A percentile compares a stretch with the other conserved stretches of the same genome.
These are phyloP conservation scores for Pardosa pseudoannulata DNA, from an alignment of 2,888 invertebrate genomes.

Conservation along the genomic window DNA sequence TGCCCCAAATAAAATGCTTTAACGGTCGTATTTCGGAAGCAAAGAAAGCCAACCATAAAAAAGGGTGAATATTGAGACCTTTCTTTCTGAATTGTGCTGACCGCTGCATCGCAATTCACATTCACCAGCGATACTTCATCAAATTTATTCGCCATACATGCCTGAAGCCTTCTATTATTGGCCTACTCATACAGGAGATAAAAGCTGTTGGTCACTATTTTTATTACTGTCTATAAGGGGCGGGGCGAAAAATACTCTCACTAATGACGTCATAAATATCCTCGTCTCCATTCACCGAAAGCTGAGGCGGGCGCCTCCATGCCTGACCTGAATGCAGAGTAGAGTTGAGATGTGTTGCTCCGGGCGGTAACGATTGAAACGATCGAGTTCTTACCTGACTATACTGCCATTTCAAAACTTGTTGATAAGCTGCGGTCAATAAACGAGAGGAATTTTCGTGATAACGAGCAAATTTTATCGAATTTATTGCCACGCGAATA, in stretches of 20 bases:
- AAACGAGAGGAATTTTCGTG: no score
- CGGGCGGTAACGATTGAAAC: conserved; percentile 45
- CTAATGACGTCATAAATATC: conserved; percentile 70
- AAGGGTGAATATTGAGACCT: no score
- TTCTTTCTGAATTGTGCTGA: conserved; percentile 36
- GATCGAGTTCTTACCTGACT: conserved; percentile 33
- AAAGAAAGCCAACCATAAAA: no score
- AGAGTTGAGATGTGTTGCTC: conserved; percentile 47
- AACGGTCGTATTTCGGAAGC: no score
- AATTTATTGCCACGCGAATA: neutral
- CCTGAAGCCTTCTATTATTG: conserved; percentile 54
- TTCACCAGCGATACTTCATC: conserved; percentile 53
- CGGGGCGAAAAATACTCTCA: conserved; percentile 60
- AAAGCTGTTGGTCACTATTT: conserved; percentile 57
- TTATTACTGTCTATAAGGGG: conserved; percentile 52
- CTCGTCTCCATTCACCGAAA: conserved; percentile 54
- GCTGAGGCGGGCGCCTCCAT: conserved; percentile 33
- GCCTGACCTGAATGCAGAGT: conserved; percentile 58
- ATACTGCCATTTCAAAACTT: conserved; percentile 28
- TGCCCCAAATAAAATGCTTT: no score
- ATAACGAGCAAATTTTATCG: no score
- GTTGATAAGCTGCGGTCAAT: conserved; percentile 45
- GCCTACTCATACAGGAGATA: conserved; percentile 46
- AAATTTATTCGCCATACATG: conserved; percentile 64
- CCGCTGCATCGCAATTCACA: conserved; percentile 23